Evolutionary conservation across 2,888 invertebrate species (phyloP), one percentile per base, ranked within the genome.

Genomic region (Heteromurus nitidus): DNA sequence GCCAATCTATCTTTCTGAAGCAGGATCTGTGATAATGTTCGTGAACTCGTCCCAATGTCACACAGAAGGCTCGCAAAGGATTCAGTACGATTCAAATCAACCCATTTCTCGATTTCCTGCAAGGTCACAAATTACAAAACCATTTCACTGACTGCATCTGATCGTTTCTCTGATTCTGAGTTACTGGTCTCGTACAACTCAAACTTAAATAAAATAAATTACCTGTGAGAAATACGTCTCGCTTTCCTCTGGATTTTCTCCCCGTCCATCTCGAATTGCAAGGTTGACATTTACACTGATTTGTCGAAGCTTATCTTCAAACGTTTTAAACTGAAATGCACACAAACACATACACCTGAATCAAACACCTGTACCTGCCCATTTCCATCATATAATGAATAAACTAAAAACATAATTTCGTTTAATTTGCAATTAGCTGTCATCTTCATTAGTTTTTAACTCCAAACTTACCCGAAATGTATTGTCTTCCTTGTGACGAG

Each of bases 271-370:
- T 85, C 93, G 92, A 67, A 97, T 93, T 88, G 94, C 93, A 88
- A 96, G 96, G 47, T 96, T 93, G 1, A 97, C 94, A 90, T 96
- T 94, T 53, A 97, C 92, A 88, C 96, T 95, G 79, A 98, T 94
- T 85, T 94, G 93, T 87, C 93, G 92, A 50, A 98, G 93, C 72
- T 96, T 92, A 87, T 97, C 96, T 24, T 94, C 93, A 90, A 98
- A 98, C 5, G 95, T 93, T 89, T 95, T 92, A 89, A 95, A 96
- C 96, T 96, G 68, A 22, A 20, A 24, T 47, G n/a, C n/a, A n/a
- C n/a, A n/a, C n/a, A n/a, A n/a, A n/a, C n/a, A n/a, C n/a, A n/a
- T n/a, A n/a, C n/a, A n/a, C n/a, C n/a, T n/a, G n/a, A n/a, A n/a
- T n/a, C n/a, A n/a, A n/a, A n/a, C n/a, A n/a, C n/a, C n/a, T n/a